Evolutionary conservation across 2,797 vertebrate genomes (phyloP).

Genomic region (Phaenicophaeus curvirostris): DNA sequence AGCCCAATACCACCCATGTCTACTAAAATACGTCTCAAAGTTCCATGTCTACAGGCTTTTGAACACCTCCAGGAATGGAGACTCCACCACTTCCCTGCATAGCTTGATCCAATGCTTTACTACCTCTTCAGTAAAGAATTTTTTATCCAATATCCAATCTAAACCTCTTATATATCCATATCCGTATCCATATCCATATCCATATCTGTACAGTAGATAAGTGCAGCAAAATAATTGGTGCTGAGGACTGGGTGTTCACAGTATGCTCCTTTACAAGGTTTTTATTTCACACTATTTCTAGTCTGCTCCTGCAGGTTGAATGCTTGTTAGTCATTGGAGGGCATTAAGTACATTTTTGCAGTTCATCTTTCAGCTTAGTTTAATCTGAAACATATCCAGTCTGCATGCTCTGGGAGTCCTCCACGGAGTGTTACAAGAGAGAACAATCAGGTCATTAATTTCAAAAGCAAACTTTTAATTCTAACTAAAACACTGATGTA

Average conservation of each 20-base stretch:
- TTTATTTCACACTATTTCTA: not conserved
- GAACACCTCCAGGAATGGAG: no score
- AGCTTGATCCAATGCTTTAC: no score
- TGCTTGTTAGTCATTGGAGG: not conserved
- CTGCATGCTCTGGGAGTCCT: not conserved
- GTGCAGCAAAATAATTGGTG: not conserved
- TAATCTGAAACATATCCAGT: not conserved
- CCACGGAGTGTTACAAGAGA: not conserved
- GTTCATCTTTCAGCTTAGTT: not conserved
- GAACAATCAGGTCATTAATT: not conserved
- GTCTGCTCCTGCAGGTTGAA: not conserved
- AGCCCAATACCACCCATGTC: no score
- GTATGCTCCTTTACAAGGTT: not conserved
- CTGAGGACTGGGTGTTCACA: not conserved
- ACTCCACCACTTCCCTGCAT: no score
- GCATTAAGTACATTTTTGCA: not conserved
- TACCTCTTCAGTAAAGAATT: no score
- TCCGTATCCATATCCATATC: no score
- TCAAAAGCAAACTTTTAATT: not conserved
- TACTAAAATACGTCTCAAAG: no score
- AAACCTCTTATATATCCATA: not conserved
- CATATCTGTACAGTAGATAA: not conserved
- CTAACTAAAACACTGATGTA: not conserved
- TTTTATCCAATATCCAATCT: no score
- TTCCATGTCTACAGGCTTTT: no score